Evolutionary conservation across 2,113 vertebrate genomes (phyloP), one percentile per base, ranked within the genome.

Genomic region (Junco hyemalis): DNA sequence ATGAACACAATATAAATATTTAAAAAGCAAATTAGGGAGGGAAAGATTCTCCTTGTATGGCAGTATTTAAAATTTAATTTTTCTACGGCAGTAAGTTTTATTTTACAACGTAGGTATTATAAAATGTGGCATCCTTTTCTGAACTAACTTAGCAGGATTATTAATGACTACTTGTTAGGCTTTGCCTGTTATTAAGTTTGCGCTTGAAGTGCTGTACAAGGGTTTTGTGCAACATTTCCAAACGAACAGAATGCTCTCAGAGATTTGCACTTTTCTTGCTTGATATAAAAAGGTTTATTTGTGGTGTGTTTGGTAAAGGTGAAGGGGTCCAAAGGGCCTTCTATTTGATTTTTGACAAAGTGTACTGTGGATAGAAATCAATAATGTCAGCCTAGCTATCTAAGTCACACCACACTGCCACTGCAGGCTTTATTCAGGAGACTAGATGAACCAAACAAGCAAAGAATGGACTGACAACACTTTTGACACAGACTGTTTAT

Each of bases 301-400:
- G 97, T 97, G 98, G 96, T 95, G 97, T 98, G 98, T 98, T 99
- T 99, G 99, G 98, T 99, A 99, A 99, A 99, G 99, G 99, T 99
- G 99, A 99, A 98, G 97, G 98, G 99, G 99, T 99, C 98, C 98
- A 98, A 98, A 98, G 99, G 99, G 98, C 98, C 98, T 98, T 98
- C 98, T 99, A 98, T 99, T 99, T 99, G 99, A 99, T 99, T 99
- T 99, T 99, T 99, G 99, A 99, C 99, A 99, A 99, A 99, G 99
- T 99, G 98, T 98, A 98, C 97, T 97, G 97, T 98, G 98, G 98
- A 98, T 98, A 98, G 98, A 99, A 99, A 99, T 99, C 99, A 98
- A 99, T 99, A 99, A 98, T 98, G 98, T 98, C 97, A 98, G 98
- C 97, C 97, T 88, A 96, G 98, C 98, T 97, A 96, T 98, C 98